Conservation (phyloP, 2,888 invertebrate species). For the Alentia gelatinosa region DNA sequence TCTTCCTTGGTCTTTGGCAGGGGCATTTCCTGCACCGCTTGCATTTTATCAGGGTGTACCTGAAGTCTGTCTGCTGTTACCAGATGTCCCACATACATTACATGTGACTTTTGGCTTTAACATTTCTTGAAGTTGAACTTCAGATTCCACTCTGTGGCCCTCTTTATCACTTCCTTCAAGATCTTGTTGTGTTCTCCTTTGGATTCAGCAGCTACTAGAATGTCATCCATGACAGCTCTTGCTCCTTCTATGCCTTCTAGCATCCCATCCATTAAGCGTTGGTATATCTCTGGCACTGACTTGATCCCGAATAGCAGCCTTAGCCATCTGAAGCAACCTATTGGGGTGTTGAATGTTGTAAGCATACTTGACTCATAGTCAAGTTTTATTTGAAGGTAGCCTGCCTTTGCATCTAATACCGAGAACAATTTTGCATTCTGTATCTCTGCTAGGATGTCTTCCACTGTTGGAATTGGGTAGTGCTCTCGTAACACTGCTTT, state of each 20-base stretch:
- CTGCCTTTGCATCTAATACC: not conserved
- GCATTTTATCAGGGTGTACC: conserved; percentile 61
- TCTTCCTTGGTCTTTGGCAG: conserved; percentile 57
- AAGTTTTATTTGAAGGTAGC: not conserved
- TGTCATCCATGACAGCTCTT: conserved; percentile 40
- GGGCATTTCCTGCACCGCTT: conserved; percentile 61
- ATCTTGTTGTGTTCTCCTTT: conserved; percentile 4
- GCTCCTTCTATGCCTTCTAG: not conserved
- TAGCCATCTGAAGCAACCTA: conserved; percentile 23
- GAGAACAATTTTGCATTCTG: not conserved
- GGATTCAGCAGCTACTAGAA: not conserved
- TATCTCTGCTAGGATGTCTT: not conserved
- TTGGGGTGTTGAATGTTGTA: conserved; percentile 39
- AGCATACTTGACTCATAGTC: conserved; percentile 32
- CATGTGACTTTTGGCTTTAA: not conserved
- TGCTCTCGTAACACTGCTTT: not conserved
- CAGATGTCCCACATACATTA: conserved; percentile 62
- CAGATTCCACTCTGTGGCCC: not conserved
- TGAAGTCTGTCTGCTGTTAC: conserved; percentile 60
- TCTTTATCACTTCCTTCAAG: not conserved
- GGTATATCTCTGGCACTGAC: not conserved
- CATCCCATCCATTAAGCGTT: not conserved
- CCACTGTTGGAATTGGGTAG: not conserved
- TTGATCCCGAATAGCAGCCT: conserved; percentile 47
- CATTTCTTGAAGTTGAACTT: no score